Evolutionary conservation across 2,888 invertebrate genomes (phyloP), one percentile per base, ranked within the genome.

Genomic region (Cenopis cana): DNA sequence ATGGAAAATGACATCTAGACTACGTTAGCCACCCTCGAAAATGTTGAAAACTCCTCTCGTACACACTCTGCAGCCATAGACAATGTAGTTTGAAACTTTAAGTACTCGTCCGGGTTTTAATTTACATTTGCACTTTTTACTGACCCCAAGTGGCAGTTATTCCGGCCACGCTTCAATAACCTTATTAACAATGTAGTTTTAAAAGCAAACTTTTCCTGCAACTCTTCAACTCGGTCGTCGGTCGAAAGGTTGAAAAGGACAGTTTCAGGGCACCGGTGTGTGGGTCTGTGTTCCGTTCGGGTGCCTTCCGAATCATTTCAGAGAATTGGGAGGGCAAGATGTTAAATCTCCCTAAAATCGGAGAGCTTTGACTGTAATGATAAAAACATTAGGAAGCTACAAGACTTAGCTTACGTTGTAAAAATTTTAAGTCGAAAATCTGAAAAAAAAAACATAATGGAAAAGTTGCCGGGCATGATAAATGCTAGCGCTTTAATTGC

Each of bases 301-400:
- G 17, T 33, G 20, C 3, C 10, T 10, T 41, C 52, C 52, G 55
- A 20, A 18, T 86, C 87, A 86, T 89, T 88, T 84, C 83, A 82
- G 80, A 79, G 80, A 84, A 86, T 89, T 88, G 90, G 89, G 79
- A 85, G 84, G 90, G 86, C 90, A 82, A 86, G 76, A 65, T 59
- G 64, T 70, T 68, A 65, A 73, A 72, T 75, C 72, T 64, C 24
- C 52, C 5, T 17, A 12, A n/a, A 56, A 60, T 61, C 38, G 29
- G 38, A 17, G 17, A 41, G 55, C n/a, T 62, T 61, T 56, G 49
- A 50, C n/a, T 62, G 11, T 17, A 0, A 20, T n/a, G 18, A 24
- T 29, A 55, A 29, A 17, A 24, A 1, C 24, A 41, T 41, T 49
- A 49, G 29, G 24, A 18, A 33, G 49, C 9, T 18, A 12, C 18